A percentile compares a stretch with the other conserved stretches of the same genome.
Conservation (phyloP, 2,113 vertebrate species). For the Eleginops maclovinus region DNA sequence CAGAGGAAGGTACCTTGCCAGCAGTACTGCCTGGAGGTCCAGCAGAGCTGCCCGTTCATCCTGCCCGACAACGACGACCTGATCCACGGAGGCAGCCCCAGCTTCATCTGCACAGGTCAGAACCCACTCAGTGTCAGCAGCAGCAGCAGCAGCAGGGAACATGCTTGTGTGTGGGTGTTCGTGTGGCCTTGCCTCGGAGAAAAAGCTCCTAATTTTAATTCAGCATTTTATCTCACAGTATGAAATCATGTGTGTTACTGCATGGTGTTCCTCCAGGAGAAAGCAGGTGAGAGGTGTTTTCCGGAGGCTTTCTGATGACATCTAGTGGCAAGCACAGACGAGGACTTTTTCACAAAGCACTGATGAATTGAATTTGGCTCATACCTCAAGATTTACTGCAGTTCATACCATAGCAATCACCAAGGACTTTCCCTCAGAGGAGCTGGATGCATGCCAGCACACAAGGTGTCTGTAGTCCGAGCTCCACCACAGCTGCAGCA, state of each 20-base stretch:
- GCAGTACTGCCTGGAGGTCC: slow-evolving; percentile 99
- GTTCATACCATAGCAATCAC: slow-evolving; percentile 24
- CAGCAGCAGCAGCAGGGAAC: background rate
- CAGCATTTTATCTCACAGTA: slow-evolving; percentile 12
- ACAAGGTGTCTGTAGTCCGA: background rate
- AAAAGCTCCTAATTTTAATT: slow-evolving; percentile 19
- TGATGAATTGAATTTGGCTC: slow-evolving; percentile 23
- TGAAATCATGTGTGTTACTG: slow-evolving; percentile 19
- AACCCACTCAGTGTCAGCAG: background rate
- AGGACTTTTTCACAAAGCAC: slow-evolving; percentile 14
- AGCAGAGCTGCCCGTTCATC: slow-evolving; percentile 98
- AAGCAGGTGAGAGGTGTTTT: background rate
- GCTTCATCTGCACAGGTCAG: slow-evolving; percentile 99
- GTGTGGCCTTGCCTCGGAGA: slow-evolving; percentile 19
- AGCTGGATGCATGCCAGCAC: background rate
- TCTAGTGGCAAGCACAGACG: slow-evolving; percentile 63
- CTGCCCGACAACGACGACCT: slow-evolving; percentile 98
- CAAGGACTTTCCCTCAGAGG: slow-evolving; percentile 20
- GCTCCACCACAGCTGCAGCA: background rate
- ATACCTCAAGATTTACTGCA: slow-evolving; percentile 39
- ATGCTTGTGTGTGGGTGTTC: slow-evolving; percentile 16
- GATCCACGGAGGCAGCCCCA: slow-evolving; percentile 97
- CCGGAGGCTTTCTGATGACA: slow-evolving; percentile 67
- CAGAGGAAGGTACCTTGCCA: slow-evolving; percentile 95
- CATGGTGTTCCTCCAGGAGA: slow-evolving; percentile 31